Base-by-base conservation (phyloP, 2,113 vertebrate genomes). In the Pavo muticus region DNA sequence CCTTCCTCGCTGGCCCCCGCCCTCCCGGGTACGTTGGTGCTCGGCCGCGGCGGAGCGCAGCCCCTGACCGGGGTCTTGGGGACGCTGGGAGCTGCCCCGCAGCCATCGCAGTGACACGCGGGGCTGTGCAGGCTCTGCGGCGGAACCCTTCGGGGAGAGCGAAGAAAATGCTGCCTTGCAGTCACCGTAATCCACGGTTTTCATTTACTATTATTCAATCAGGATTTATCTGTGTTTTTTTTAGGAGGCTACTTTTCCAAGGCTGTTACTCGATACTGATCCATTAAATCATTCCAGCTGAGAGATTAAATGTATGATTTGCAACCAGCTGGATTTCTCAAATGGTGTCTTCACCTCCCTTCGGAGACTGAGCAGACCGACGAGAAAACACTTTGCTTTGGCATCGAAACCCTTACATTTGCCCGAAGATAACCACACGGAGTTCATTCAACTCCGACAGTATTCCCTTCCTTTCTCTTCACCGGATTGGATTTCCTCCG, bases 211-310 rank as follows among this genome's bases (percentile, higher is more conserved):
- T 95, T 97, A 97, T 95, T 95, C 94, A 94, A 90, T 95, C 93
- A 77, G 96, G 95, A 96, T 97, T 96, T 97, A 96, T 94, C 94
- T 95, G 82, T 96, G 80, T 39, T 94, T 96, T 96, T 96, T 96
- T 81, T 95, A 92, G 95, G 94, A 96, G 92, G 81, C 93, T 96
- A 82, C 93, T 96, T 96, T 96, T 97, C 95, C 96, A 97, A 93
- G 57, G 82, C 93, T 94, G 96, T 96, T 95, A 97, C 94, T 94
- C 83, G 97, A 97, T 96, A 95, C 96, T 97, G 96, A 97, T 97
- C 97, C 95, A 97, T 96, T 97, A 97, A 97, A 97, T 95, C 96
- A 96, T 96, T 97, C 96, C 97, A 97, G 96, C 97, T 97, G 96
- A 96, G 94, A 97, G 95, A 96, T 97, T 96, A 97, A 96, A 97